phyloP scores from a whole-genome alignment of 2,113 vertebrate species.

The Campylomormyrus numenius region DNA sequence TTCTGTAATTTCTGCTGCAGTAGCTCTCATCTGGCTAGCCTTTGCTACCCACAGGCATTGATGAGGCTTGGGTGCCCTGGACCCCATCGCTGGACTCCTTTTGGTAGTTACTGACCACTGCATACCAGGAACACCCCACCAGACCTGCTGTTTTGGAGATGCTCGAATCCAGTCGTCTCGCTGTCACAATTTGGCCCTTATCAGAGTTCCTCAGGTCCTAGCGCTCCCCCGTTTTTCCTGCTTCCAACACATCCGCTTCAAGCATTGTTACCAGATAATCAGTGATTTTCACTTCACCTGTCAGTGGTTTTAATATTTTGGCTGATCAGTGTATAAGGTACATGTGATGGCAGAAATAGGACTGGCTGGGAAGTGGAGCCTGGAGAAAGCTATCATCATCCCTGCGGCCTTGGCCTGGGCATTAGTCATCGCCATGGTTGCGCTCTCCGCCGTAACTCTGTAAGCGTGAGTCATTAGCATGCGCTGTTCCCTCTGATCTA shows the following conservation, averaged over 20 bases:
- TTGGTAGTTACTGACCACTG: not conserved
- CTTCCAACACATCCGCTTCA: not conserved
- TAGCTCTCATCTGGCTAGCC: not conserved
- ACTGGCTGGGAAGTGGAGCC: not conserved
- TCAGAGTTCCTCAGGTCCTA: not conserved
- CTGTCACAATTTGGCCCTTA: not conserved
- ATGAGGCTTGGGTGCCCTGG: not conserved
- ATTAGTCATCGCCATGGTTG: not conserved
- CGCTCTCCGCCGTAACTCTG: conserved; percentile 12
- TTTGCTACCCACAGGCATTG: not conserved
- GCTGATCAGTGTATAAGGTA: not conserved
- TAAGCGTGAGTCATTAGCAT: conserved; percentile 42
- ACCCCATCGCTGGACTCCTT: not conserved
- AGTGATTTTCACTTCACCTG: not conserved
- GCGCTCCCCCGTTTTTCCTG: not conserved
- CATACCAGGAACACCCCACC: not conserved
- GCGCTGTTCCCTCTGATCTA: conserved; percentile 36
- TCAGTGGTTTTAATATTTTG: not conserved
- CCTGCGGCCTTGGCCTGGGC: not conserved
- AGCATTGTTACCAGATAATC: not conserved
- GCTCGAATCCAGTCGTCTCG: not conserved
- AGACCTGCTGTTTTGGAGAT: not conserved
- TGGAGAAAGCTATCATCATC: not conserved
- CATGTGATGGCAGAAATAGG: not conserved
- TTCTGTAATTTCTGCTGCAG: not conserved